phyloP scores from a whole-genome alignment of 2,113 vertebrate species.

The Hassar affinis region DNA sequence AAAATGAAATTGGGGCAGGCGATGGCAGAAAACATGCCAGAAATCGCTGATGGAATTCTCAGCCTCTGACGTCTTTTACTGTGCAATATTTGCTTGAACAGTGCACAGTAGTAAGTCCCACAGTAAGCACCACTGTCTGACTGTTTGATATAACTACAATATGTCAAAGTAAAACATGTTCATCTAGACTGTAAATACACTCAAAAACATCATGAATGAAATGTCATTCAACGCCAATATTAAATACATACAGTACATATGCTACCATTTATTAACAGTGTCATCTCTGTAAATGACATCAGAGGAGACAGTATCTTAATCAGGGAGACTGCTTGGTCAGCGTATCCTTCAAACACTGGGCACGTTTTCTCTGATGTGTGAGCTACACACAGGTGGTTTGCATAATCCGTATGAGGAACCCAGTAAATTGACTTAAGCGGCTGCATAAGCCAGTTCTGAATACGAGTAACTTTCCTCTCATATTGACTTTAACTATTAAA shows the following conservation, averaged over 20 bases:
- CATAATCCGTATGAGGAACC: neutral
- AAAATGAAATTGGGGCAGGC: too few species aligned
- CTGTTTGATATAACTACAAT: neutral
- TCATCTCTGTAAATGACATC: neutral
- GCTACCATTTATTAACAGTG: neutral
- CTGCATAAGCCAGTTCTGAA: neutral
- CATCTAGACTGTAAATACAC: neutral
- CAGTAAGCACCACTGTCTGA: neutral
- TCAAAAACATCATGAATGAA: neutral
- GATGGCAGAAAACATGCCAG: too few species aligned
- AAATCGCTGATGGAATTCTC: too few species aligned
- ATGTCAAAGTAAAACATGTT: neutral
- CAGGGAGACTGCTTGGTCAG: neutral
- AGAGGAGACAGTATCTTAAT: neutral
- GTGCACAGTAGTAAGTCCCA: neutral
- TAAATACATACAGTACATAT: neutral
- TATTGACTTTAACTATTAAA: neutral
- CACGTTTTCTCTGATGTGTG: neutral
- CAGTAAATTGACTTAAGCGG: neutral
- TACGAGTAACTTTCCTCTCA: neutral
- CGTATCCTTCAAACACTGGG: neutral
- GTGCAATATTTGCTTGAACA: neutral
- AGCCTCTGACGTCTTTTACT: neutral
- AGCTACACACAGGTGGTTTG: neutral
- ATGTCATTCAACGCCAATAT: neutral